Percentiles rank a stretch among this genome's conserved stretches.
These are phyloP conservation scores for Spheniscus mendiculus DNA, from an alignment of 2,113 vertebrate species.

Conservation along the genomic window DNA sequence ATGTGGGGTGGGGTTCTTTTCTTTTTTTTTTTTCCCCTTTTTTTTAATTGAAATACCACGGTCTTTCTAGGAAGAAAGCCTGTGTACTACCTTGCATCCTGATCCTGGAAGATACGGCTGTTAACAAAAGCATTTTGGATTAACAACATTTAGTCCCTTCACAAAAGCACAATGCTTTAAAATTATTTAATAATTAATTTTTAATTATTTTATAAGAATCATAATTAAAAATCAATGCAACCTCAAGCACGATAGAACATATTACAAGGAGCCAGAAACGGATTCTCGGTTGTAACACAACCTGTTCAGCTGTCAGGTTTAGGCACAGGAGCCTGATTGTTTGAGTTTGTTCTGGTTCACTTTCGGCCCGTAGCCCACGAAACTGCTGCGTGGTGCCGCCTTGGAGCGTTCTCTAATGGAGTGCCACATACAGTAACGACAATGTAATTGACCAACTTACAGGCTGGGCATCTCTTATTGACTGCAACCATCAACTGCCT, in stretches of 20 bases:
- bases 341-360: not conserved
- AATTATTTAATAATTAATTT: not conserved
- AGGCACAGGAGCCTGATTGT: not conserved
- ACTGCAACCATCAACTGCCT: not conserved
- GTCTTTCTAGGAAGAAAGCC: not conserved
- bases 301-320: not conserved
- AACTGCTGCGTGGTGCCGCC: accelerated
- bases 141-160: not conserved
- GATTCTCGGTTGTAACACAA: not conserved
- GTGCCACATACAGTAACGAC: not conserved
- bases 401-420: not conserved
- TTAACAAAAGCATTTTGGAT: not conserved
- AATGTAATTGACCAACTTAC: accelerated
- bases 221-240: not conserved
- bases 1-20: not conserved
- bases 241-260: not conserved
- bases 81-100: not conserved
- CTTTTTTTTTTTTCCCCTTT: not conserved
- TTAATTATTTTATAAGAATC: not conserved
- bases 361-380: not conserved
- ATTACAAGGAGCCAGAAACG: not conserved
- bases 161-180: not conserved
- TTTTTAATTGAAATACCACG: not conserved
- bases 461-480: not conserved
- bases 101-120: not conserved